Evolutionary conservation across 64 coral and sea anemone genomes (phyloP).

Genomic region (Trachythela sp.): DNA sequence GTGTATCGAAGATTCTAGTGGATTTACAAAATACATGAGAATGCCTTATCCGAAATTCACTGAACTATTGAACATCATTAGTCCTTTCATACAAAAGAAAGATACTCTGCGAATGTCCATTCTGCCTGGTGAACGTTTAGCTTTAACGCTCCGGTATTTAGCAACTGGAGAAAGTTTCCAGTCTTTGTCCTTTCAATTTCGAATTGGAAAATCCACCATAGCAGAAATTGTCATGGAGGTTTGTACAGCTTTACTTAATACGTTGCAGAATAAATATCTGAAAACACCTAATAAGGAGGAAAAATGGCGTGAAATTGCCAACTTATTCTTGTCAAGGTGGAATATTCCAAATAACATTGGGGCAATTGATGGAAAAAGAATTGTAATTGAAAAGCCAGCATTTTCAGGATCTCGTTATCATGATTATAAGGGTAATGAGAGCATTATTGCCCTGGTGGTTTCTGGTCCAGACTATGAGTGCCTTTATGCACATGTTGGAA

Average conservation of each 20-base stretch:
- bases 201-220: conserved; percentile 29
- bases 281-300: background rate
- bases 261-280: background rate
- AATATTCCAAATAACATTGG: background rate
- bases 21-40: background rate
- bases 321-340: background rate
- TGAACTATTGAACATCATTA: conserved; percentile 32
- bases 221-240: conserved; percentile 22
- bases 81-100: conserved; percentile 37
- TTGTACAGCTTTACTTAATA: conserved; percentile 15
- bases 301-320: background rate
- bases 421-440: background rate
- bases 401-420: background rate
- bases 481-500: background rate
- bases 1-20: conserved; percentile 15
- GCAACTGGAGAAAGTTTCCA: conserved; percentile 54
- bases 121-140: conserved; percentile 44
- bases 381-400: background rate
- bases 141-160: conserved; percentile 52
- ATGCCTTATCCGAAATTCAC: conserved; percentile 5
- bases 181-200: conserved; percentile 37
- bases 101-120: conserved; percentile 39
- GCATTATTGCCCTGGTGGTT: background rate
- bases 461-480: conserved; percentile 28
- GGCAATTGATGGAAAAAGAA: background rate